A percentile compares a stretch with the other conserved stretches of the same genome.
Conservation (phyloP, 2,888 invertebrate genomes). For the Hecatera dysodea region DNA sequence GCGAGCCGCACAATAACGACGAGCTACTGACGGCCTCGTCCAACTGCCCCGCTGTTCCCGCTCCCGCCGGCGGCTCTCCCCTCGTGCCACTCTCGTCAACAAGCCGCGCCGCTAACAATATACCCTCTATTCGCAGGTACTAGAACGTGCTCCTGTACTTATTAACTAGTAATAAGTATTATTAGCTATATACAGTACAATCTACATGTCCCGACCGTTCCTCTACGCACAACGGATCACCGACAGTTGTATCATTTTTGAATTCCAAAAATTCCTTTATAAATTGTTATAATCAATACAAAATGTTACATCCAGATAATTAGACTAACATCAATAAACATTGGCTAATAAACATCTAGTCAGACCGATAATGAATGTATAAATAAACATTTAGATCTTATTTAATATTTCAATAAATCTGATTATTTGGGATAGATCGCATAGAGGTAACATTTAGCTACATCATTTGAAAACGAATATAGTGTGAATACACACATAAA, state of each 20-base stretch:
- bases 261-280: slow-evolving; percentile 36
- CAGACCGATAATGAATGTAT: slow-evolving; percentile 51
- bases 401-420: slow-evolving; percentile 34
- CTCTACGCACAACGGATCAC: slow-evolving; percentile 65
- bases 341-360: slow-evolving; percentile 60
- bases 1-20: background rate
- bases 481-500: slow-evolving; percentile 61
- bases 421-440: slow-evolving; percentile 42
- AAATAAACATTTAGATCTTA: slow-evolving; percentile 57
- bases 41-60: background rate
- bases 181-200: slow-evolving; percentile 83
- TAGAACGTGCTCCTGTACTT: slow-evolving; percentile 74
- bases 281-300: slow-evolving; percentile 52
- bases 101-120: slow-evolving; percentile 64
- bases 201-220: slow-evolving; percentile 82
- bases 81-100: slow-evolving; percentile 53
- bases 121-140: slow-evolving; percentile 75
- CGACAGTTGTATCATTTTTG: slow-evolving; percentile 31
- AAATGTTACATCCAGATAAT: slow-evolving; percentile 48
- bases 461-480: slow-evolving; percentile 44
- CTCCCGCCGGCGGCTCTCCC: slow-evolving; percentile 2
- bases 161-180: slow-evolving; percentile 77
- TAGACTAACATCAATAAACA: slow-evolving; percentile 67
- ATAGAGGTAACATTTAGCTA: slow-evolving; percentile 37
- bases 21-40: background rate